These are phyloP conservation scores for Tenthredo amoena DNA, from an alignment of 2,888 invertebrate species.

Conservation along the genomic window DNA sequence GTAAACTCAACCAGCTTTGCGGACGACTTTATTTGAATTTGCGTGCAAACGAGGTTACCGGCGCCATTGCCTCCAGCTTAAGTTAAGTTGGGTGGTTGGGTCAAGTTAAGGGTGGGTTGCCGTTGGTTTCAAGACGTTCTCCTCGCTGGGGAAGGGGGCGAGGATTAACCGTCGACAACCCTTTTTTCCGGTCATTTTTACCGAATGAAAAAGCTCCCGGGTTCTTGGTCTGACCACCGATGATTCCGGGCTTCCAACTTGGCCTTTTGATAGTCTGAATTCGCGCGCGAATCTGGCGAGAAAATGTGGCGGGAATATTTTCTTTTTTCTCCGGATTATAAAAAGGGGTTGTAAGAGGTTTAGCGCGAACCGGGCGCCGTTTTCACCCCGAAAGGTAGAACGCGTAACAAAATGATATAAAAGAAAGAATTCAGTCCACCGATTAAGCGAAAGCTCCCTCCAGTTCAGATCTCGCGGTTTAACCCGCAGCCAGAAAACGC, in stretches of 20 bases:
- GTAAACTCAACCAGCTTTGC: conserved; percentile 56
- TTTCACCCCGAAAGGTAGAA: not conserved
- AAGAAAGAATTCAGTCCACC: not conserved
- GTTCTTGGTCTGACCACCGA: not conserved
- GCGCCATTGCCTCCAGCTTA: conserved; percentile 51
- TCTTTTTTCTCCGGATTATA: not conserved
- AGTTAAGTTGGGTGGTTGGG: conserved; percentile 8
- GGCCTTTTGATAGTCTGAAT: not conserved
- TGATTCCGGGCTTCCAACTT: not conserved
- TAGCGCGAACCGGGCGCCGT: not conserved
- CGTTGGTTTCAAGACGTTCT: not conserved
- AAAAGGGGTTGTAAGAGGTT: not conserved
- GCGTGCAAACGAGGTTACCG: conserved; percentile 66
- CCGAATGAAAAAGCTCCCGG: not conserved
- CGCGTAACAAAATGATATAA: not conserved
- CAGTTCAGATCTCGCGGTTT: conserved; percentile 26
- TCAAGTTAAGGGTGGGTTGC: not conserved
- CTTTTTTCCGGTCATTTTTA: not conserved
- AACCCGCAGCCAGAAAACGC: conserved; percentile 56
- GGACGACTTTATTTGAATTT: conserved; percentile 64
- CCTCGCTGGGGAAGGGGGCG: not conserved
- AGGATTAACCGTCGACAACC: not conserved
- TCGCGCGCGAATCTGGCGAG: not conserved
- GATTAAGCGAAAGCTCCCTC: conserved; percentile 38
- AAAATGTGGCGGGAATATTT: not conserved